Evolutionary conservation across 2,113 vertebrate genomes (phyloP).

Genomic region (Thomomys bottae): DNA sequence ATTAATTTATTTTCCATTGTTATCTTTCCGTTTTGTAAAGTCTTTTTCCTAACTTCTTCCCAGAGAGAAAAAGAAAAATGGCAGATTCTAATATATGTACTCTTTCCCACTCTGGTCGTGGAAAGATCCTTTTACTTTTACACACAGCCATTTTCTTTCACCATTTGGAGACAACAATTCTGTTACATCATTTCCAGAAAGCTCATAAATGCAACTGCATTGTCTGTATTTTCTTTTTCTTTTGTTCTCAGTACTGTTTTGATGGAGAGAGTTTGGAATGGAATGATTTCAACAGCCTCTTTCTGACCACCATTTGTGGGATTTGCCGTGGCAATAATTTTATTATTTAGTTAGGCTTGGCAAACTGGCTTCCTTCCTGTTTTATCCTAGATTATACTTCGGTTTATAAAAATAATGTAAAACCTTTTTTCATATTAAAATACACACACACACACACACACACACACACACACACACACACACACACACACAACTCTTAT

Average conservation of each 20-base stretch:
- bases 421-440: constrained; percentile 2
- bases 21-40: neutral
- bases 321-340: neutral
- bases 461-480: too few species aligned
- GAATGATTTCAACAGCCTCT: neutral
- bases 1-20: neutral
- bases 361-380: neutral
- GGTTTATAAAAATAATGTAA: neutral
- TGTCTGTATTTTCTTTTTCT: neutral
- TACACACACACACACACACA: neutral
- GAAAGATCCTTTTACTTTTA: neutral
- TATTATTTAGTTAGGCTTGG: neutral
- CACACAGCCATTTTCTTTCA: neutral
- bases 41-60: neutral
- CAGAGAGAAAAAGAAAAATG: neutral
- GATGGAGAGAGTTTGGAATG: neutral
- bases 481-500: neutral
- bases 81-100: neutral
- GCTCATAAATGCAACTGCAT: too few species aligned
- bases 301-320: neutral
- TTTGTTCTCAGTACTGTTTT: neutral
- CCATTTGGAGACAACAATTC: neutral
- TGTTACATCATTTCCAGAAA: neutral
- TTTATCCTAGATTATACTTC: neutral
- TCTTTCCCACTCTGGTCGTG: neutral